Conservation (phyloP, 2,113 vertebrate genomes). For the Brachionichthys hirsutus region DNA sequence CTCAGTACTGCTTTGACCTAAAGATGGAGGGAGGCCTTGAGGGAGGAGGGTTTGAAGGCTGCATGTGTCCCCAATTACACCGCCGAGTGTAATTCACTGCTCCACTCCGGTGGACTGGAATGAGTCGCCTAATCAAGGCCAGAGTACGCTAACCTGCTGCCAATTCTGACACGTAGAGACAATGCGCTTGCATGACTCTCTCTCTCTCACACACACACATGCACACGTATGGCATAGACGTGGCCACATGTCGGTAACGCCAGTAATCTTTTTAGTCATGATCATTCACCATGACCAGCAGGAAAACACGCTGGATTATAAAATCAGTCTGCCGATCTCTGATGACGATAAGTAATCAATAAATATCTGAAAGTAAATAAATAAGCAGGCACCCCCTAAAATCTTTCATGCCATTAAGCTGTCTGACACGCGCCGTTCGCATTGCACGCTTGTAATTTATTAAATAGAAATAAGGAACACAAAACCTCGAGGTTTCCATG, state of each 20-base stretch:
- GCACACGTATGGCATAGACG: neutral
- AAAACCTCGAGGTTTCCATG: too few species aligned
- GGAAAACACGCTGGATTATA: too few species aligned
- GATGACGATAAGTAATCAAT: too few species aligned
- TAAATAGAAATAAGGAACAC: too few species aligned
- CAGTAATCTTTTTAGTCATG: neutral
- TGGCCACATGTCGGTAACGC: neutral
- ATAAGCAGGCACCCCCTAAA: too few species aligned
- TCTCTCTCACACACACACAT: neutral
- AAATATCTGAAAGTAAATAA: too few species aligned
- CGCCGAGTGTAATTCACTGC: conserved; percentile 57
- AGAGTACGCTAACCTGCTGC: conserved; percentile 51
- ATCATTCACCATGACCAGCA: too few species aligned
- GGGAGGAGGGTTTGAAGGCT: conserved; percentile 48
- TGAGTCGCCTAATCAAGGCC: conserved; percentile 69
- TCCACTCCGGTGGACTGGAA: conserved; percentile 58
- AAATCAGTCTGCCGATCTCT: neutral
- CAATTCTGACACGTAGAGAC: conserved; percentile 53
- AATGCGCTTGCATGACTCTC: conserved; percentile 20
- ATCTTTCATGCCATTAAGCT: too few species aligned
- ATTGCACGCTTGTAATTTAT: too few species aligned
- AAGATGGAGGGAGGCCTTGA: conserved; percentile 31
- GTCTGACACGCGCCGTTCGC: too few species aligned
- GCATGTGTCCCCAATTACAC: conserved; percentile 79
- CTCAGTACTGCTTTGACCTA: conserved; percentile 60